phyloP scores from a whole-genome alignment of 1,140 invertebrate genomes.

The Chrysomallon squamiferum region DNA sequence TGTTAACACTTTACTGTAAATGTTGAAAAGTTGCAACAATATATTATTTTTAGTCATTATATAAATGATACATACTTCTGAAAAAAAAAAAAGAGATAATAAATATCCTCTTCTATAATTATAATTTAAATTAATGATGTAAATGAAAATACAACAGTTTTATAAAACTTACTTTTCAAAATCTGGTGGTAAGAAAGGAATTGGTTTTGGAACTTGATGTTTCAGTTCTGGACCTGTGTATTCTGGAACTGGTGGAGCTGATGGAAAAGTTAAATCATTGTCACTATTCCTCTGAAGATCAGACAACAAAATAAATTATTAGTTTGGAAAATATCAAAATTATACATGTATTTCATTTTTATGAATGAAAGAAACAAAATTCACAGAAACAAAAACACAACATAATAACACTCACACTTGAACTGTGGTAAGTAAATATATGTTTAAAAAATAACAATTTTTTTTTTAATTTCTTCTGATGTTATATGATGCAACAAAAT shows the following conservation, averaged over 20 bases:
- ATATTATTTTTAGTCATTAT: too few species aligned
- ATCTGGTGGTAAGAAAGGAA: constrained; percentile 33
- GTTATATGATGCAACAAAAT: too few species aligned
- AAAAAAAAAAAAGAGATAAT: too few species aligned
- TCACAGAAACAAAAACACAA: too few species aligned
- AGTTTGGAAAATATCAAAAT: neutral
- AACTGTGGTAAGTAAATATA: neutral
- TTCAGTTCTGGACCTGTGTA: constrained; percentile 32
- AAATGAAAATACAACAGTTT: too few species aligned
- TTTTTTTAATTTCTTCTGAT: too few species aligned
- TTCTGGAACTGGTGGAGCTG: constrained; percentile 41
- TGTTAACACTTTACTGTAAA: too few species aligned
- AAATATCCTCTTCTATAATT: too few species aligned
- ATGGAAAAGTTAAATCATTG: constrained; percentile 2
- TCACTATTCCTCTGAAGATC: constrained; percentile 15
- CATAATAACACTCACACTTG: neutral
- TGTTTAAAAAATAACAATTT: too few species aligned
- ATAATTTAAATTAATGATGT: too few species aligned
- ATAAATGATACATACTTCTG: too few species aligned
- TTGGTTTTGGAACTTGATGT: constrained; percentile 17
- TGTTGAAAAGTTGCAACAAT: too few species aligned
- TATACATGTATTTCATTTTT: neutral
- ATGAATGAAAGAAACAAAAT: neutral
- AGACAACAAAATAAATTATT: neutral
- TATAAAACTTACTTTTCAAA: constrained; percentile 27